Conservation (phyloP, 2,113 vertebrate species). For the Colinus virginianus region DNA sequence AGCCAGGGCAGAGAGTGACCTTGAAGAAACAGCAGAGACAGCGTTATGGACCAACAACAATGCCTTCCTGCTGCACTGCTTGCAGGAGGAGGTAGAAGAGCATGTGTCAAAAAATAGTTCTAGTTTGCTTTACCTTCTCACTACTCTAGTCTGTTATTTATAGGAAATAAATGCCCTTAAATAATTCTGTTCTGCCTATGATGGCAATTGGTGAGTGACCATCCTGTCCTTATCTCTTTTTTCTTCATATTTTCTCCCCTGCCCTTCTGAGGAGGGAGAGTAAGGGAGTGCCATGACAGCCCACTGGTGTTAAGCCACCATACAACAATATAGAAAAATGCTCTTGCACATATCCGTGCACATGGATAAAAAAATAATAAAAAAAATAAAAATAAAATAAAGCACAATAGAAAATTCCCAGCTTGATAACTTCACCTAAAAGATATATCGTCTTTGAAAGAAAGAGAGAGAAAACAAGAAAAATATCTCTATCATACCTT, state of each 20-base stretch:
- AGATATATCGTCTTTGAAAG: background rate
- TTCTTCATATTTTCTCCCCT: background rate
- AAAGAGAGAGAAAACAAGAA: background rate
- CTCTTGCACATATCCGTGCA: too few species aligned
- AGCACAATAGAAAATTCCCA: background rate
- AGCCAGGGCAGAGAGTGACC: background rate
- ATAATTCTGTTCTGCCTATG: background rate
- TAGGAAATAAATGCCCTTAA: background rate
- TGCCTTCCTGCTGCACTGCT: background rate
- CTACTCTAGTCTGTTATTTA: background rate
- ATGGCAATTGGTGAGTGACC: background rate
- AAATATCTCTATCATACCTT: too few species aligned
- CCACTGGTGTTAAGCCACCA: background rate
- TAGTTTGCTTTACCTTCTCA: background rate
- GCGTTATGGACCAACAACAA: background rate
- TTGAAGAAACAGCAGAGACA: background rate
- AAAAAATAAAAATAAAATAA: background rate
- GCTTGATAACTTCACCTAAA: background rate
- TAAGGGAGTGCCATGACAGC: background rate
- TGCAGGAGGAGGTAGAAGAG: background rate
- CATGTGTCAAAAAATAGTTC: background rate
- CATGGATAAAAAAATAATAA: background rate
- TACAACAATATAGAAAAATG: background rate
- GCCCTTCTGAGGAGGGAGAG: background rate
- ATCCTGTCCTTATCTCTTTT: background rate